Conservation (phyloP, 2,797 vertebrate species). For the Betta splendens region DNA sequence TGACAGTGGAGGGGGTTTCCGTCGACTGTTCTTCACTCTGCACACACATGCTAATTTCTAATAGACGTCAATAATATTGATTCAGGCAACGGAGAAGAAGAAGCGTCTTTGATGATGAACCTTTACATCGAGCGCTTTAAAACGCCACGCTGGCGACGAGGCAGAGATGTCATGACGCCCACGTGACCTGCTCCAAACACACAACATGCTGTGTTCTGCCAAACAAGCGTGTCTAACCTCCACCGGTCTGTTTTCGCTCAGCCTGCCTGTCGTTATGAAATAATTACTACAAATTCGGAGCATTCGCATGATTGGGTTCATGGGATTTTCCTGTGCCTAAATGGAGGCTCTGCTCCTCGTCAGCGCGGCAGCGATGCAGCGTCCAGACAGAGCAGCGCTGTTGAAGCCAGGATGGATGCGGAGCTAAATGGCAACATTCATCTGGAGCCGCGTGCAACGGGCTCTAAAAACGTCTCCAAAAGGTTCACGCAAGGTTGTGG, state of each 20-base stretch:
- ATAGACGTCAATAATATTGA: slow-evolving; percentile 29
- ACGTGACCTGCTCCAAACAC: slow-evolving; percentile 55
- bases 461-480: slow-evolving; percentile 43
- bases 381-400: slow-evolving; percentile 58
- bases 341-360: slow-evolving; percentile 72
- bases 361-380: slow-evolving; percentile 65
- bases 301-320: slow-evolving; percentile 73
- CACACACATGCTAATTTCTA: slow-evolving; percentile 51
- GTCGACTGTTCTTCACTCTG: slow-evolving; percentile 39
- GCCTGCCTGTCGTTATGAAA: slow-evolving; percentile 67
- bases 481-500: slow-evolving; percentile 62
- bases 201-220: slow-evolving; percentile 64
- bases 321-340: slow-evolving; percentile 76
- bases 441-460: slow-evolving; percentile 40
- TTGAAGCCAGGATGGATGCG: slow-evolving; percentile 39
- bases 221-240: slow-evolving; percentile 66
- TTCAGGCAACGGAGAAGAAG: slow-evolving; percentile 22
- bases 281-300: slow-evolving; percentile 77
- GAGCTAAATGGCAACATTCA: slow-evolving; percentile 57
- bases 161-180: slow-evolving; percentile 30
- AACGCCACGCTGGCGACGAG: slow-evolving; percentile 32
- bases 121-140: background rate
- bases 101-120: slow-evolving; percentile 4
- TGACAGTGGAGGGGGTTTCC: slow-evolving; percentile 68
- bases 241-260: slow-evolving; percentile 72